phyloP scores from a whole-genome alignment of 2,888 invertebrate genomes.

The Cephus spinipes region DNA sequence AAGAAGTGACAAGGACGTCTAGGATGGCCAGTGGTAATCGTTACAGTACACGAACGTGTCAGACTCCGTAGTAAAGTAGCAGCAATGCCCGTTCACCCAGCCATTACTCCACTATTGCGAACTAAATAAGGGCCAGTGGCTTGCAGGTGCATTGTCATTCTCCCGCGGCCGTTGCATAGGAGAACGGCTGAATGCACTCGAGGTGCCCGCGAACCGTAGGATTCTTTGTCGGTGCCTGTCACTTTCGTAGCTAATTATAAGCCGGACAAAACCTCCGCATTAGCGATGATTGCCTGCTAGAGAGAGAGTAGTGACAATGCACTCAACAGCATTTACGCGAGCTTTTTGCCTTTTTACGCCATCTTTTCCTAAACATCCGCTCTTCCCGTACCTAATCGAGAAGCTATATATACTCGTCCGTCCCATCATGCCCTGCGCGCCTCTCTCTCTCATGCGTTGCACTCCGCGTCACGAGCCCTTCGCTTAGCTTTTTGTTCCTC shows the following conservation, averaged over 20 bases:
- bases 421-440: conserved; percentile 23
- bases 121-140: conserved; percentile 35
- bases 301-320: conserved; percentile 30
- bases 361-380: conserved; percentile 11
- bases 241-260: conserved; percentile 54
- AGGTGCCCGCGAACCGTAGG: conserved; percentile 25
- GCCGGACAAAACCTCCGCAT: conserved; percentile 52
- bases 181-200: conserved; percentile 26
- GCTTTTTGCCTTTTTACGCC: conserved; percentile 42
- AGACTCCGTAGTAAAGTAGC: not conserved
- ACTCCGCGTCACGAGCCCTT: not conserved
- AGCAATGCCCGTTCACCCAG: not conserved
- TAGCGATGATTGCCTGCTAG: conserved; percentile 47
- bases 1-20: not conserved
- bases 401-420: not conserved
- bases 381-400: not conserved
- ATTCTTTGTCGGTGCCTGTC: conserved; percentile 52
- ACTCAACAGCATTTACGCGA: conserved; percentile 25
- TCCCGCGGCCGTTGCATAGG: conserved; percentile 11
- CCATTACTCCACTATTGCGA: conserved; percentile 2
- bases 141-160: conserved; percentile 43
- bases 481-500: not conserved
- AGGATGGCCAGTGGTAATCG: not conserved
- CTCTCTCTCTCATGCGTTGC: not conserved
- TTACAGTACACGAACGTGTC: not conserved